A percentile compares a stretch with the other conserved stretches of the same genome.
Evolutionary conservation across 2,113 vertebrate species (phyloP).

Genomic region (Dromaius novaehollandiae): DNA sequence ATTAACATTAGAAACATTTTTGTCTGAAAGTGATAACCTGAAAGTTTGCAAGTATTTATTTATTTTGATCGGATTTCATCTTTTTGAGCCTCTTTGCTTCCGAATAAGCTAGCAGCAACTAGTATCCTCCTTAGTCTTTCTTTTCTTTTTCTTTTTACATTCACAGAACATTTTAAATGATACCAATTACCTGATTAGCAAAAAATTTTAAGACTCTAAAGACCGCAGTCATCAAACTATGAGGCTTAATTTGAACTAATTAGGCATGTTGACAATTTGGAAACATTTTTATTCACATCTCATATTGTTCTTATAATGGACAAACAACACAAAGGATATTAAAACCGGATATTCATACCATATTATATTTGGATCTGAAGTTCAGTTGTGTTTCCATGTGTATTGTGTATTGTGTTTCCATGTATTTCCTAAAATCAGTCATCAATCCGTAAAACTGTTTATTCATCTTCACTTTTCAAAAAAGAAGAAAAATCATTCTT

Average conservation of each 20-base stretch:
- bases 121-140: background rate
- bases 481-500: background rate
- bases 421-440: background rate
- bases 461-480: background rate
- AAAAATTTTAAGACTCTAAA: background rate
- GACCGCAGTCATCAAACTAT: background rate
- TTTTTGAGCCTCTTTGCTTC: constrained; percentile 34
- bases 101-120: background rate
- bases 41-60: constrained; percentile 63
- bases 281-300: background rate
- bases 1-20: constrained; percentile 69
- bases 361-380: background rate
- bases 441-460: background rate
- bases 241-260: background rate
- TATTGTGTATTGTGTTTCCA: background rate
- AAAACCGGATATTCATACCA: background rate
- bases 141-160: background rate
- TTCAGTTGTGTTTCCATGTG: background rate
- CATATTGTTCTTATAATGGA: background rate
- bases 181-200: background rate
- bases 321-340: background rate
- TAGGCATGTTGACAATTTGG: background rate
- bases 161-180: background rate
- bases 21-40: constrained; percentile 70
- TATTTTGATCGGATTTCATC: constrained; percentile 63